Conservation (phyloP, 2,888 invertebrate genomes). For the Scelioninae gen. 1 region DNA sequence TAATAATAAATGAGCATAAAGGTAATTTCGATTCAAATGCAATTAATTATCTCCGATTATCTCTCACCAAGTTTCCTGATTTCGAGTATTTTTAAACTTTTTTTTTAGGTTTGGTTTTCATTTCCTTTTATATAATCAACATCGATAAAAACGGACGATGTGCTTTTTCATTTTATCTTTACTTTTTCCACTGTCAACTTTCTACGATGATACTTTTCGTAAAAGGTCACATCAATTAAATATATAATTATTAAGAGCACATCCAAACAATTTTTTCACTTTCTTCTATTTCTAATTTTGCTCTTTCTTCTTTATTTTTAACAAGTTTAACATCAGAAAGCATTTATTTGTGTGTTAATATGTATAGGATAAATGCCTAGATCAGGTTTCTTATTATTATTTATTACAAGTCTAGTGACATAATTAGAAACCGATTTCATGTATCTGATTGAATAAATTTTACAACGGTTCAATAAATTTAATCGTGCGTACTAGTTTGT, state of each 20-base stretch:
- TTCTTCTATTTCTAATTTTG: not conserved
- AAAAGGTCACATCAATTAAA: slow-evolving; percentile 47
- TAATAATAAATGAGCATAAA: slow-evolving; percentile 23
- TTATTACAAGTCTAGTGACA: too few species aligned
- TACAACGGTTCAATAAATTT: too few species aligned
- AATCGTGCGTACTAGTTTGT: too few species aligned
- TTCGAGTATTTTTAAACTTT: slow-evolving; percentile 14
- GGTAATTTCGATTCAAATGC: slow-evolving; percentile 9
- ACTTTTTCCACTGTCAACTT: slow-evolving; percentile 34
- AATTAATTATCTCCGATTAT: slow-evolving; percentile 41
- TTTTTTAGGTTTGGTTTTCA: slow-evolving; percentile 11
- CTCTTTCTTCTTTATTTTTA: not conserved
- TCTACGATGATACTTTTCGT: slow-evolving; percentile 40
- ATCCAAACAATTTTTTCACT: not conserved
- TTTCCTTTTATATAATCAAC: slow-evolving; percentile 45
- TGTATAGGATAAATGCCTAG: too few species aligned
- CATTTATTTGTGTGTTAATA: not conserved
- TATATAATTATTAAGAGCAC: not conserved
- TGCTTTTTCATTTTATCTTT: slow-evolving; percentile 19
- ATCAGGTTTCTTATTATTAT: too few species aligned
- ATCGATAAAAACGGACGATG: slow-evolving; percentile 6
- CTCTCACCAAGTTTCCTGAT: slow-evolving; percentile 9
- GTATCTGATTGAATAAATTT: not conserved
- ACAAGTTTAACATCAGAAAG: too few species aligned
- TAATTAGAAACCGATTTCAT: too few species aligned